Evolutionary conservation across 2,888 invertebrate species (phyloP), one percentile per base, ranked within the genome.

Genomic region (Pandemis corylana): DNA sequence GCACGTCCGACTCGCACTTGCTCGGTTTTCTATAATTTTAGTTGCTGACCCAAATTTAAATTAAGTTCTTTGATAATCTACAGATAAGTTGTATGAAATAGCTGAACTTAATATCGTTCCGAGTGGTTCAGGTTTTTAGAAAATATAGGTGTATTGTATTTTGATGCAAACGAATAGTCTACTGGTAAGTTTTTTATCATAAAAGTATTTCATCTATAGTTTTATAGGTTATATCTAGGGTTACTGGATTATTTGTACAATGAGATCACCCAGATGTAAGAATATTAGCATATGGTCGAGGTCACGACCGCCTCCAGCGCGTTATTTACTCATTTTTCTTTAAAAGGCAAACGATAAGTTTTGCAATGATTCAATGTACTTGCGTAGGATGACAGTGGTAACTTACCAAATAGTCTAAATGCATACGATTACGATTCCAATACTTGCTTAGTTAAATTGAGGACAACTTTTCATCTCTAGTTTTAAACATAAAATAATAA

Each of bases 331-430:
- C 13, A 2, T 7, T 67, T n/a, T 59, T 44, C 70, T 66, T 64
- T 66, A 71, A 66, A 75, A 56, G 70, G 75, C n/a, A 63, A 65
- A 46, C 7, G 62, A 67, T n/a, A 71, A n/a, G 62, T 70, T 75
- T 61, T 56, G 62, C 46, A 75, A 71, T 36, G 13, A 67, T 44
- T 46, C 46, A 56, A 66, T 66, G 46, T 63, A 71, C 62, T 46
- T 62, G 62, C 71, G 75, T 75, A 67, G 75, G 75, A 75, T 46
- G 75, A 62, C 28, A 63, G 42, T 62, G 41, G 13, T 67, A 20
- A 67, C 75, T 75, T 71, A 75, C 75, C 75, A 71, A 75, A 75
- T 53, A 67, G 70, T 67, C 56, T 41, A 71, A 13, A 71, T 67
- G 42, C 67, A 71, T 67, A 46, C 44, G 62, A 67, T 12, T 46